Evolutionary conservation across 1,140 invertebrate species (phyloP).

Genomic region (Harlomillsia oculata): DNA sequence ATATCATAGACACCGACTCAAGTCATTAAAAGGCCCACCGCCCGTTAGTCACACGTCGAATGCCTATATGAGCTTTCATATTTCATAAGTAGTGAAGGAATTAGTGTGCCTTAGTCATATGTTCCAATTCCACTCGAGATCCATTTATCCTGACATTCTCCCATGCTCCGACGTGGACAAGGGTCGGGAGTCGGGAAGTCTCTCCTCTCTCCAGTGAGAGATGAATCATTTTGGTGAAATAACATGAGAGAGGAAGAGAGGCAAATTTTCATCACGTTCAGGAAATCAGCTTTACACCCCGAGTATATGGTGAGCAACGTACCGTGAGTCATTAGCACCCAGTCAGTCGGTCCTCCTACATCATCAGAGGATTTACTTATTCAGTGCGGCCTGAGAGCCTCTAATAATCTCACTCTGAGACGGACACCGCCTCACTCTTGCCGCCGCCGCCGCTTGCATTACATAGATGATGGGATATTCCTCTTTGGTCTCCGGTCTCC

Average conservation of each 20-base stretch:
- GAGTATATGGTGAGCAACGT: conserved; percentile 1
- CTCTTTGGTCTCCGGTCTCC: not conserved
- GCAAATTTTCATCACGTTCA: conserved; percentile 33
- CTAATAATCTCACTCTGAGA: conserved; percentile 23
- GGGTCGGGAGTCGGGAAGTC: too few species aligned
- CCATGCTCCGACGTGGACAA: too few species aligned
- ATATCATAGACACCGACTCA: too few species aligned
- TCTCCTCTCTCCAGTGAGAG: not conserved
- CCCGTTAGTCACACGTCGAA: too few species aligned
- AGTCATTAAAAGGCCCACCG: too few species aligned
- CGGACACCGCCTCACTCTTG: conserved; percentile 14
- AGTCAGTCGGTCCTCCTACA: conserved; percentile 17
- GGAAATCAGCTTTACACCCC: conserved; percentile 28
- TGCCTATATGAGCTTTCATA: too few species aligned
- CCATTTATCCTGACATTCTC: too few species aligned
- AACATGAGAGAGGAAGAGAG: conserved; percentile 5
- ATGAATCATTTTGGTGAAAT: conserved; percentile 23
- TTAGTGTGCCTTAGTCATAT: too few species aligned
- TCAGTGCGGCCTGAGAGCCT: conserved; percentile 23
- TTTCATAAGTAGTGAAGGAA: too few species aligned
- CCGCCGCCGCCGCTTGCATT: not conserved
- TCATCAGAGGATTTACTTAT: conserved; percentile 24
- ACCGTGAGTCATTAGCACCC: conserved; percentile 33
- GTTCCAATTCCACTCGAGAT: too few species aligned
- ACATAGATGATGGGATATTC: not conserved